A percentile compares a stretch with the other conserved stretches of the same genome.
Evolutionary conservation across 2,888 invertebrate species (phyloP).

Genomic region (Aleiodes leptofemur): DNA sequence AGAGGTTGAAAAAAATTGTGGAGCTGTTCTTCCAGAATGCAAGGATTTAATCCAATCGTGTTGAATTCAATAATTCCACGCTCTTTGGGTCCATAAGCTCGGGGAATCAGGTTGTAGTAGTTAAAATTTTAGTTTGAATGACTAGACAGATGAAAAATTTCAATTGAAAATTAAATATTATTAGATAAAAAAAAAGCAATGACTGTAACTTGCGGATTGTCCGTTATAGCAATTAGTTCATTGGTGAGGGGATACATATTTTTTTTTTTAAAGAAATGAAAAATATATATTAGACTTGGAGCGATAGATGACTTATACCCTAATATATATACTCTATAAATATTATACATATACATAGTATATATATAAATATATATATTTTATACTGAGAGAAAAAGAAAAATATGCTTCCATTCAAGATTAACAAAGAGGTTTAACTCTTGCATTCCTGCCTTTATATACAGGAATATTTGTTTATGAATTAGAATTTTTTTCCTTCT

Average conservation of each 20-base stretch:
- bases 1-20: not conserved
- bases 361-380: slow-evolving; percentile 61
- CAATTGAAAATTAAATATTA: slow-evolving; percentile 47
- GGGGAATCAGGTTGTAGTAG: slow-evolving; percentile 64
- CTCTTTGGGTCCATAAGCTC: slow-evolving; percentile 67
- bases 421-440: slow-evolving; percentile 62
- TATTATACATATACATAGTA: slow-evolving; percentile 58
- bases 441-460: slow-evolving; percentile 69
- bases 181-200: slow-evolving; percentile 56
- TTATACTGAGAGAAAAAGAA: slow-evolving; percentile 58
- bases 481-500: slow-evolving; percentile 30
- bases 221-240: slow-evolving; percentile 62
- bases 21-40: slow-evolving; percentile 26
- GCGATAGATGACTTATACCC: slow-evolving; percentile 60
- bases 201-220: slow-evolving; percentile 66
- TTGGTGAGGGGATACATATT: slow-evolving; percentile 69
- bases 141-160: slow-evolving; percentile 53
- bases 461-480: slow-evolving; percentile 62
- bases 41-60: slow-evolving; percentile 33
- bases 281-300: slow-evolving; percentile 43
- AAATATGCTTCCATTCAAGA: slow-evolving; percentile 69
- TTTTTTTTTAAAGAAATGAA: slow-evolving; percentile 6
- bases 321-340: slow-evolving; percentile 55
- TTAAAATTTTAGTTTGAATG: slow-evolving; percentile 40
- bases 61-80: slow-evolving; percentile 66